phyloP scores from a whole-genome alignment of 2,888 invertebrate species.

The Venusia cambrica region DNA sequence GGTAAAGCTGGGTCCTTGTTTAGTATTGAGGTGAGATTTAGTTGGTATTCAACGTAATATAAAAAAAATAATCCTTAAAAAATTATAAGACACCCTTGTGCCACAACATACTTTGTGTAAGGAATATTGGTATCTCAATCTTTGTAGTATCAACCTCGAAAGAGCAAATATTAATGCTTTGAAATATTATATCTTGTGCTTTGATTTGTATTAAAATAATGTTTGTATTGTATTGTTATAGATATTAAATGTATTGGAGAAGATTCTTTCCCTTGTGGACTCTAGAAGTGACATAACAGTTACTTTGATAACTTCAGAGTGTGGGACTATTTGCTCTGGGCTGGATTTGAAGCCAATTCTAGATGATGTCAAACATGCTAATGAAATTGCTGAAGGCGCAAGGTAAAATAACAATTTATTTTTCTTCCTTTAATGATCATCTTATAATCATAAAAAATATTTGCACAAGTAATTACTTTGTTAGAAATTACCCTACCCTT shows the following conservation, averaged over 20 bases:
- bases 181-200: slow-evolving; percentile 3
- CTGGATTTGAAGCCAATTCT: slow-evolving; percentile 87
- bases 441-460: too few species aligned
- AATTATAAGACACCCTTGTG: too few species aligned
- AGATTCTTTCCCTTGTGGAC: slow-evolving; percentile 79
- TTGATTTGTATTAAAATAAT: neutral
- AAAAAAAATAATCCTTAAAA: too few species aligned
- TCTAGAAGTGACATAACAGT: slow-evolving; percentile 72
- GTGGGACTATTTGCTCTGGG: slow-evolving; percentile 89
- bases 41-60: too few species aligned
- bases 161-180: too few species aligned
- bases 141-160: too few species aligned
- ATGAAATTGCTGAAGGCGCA: slow-evolving; percentile 85
- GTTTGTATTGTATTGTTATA: slow-evolving; percentile 60
- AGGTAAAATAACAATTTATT: slow-evolving; percentile 76
- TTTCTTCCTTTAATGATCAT: too few species aligned
- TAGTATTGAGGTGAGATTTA: slow-evolving; percentile 57
- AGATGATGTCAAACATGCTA: slow-evolving; percentile 82
- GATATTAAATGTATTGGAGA: slow-evolving; percentile 89
- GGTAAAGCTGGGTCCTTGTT: slow-evolving; percentile 48
- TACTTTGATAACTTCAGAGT: slow-evolving; percentile 88
- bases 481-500: too few species aligned
- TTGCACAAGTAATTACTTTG: too few species aligned
- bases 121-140: too few species aligned
- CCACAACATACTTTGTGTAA: too few species aligned